Conservation (phyloP, 2,113 vertebrate species). For the Sander lucioperca region DNA sequence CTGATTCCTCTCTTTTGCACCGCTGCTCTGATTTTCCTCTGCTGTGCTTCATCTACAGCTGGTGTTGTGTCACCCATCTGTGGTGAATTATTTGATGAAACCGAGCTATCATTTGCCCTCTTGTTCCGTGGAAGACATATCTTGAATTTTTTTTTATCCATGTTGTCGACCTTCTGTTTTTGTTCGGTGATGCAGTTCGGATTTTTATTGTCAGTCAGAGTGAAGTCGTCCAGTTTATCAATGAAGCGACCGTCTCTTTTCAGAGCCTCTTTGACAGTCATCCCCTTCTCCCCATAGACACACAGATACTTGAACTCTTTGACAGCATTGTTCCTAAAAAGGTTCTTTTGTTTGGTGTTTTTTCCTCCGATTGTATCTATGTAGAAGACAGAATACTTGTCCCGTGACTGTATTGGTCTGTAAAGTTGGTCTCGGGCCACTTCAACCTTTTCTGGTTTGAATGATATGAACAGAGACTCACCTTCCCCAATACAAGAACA, state of each 20-base stretch:
- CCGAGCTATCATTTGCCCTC: too few species aligned
- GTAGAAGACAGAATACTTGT: slow-evolving; percentile 5
- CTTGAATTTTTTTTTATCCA: neutral
- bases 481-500: neutral
- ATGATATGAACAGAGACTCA: neutral
- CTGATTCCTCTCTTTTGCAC: neutral
- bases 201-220: neutral
- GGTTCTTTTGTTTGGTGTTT: neutral
- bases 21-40: neutral
- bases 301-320: slow-evolving; percentile 8
- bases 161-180: neutral
- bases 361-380: slow-evolving; percentile 25
- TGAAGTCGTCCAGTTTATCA: fast-evolving
- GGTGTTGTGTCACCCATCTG: too few species aligned
- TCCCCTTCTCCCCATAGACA: slow-evolving; percentile 51
- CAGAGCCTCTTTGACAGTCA: slow-evolving; percentile 42
- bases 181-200: fast-evolving
- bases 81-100: too few species aligned
- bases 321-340: neutral
- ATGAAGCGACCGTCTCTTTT: slow-evolving; percentile 42
- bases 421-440: fast-evolving
- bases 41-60: fast-evolving
- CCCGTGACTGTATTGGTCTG: neutral
- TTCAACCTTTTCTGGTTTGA: neutral
- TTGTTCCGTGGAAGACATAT: neutral